A percentile compares a stretch with the other conserved stretches of the same genome.
Conservation (phyloP, 2,113 vertebrate genomes). For the Hippocampus comes region DNA sequence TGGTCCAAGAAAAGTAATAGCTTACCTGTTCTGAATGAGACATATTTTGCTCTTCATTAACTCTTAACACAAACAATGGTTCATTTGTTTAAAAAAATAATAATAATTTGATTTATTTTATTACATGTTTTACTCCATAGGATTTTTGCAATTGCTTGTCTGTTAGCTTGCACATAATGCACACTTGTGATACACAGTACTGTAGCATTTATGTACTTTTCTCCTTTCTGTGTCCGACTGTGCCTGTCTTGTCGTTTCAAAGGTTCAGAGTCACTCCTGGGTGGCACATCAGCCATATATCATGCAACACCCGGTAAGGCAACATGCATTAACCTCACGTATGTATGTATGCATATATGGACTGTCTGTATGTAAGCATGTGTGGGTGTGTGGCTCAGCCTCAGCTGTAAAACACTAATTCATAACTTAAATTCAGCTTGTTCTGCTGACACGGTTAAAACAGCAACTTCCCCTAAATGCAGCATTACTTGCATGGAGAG, state of each 20-base stretch:
- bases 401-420: constrained; percentile 30
- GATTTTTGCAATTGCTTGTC: background rate
- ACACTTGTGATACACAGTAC: background rate
- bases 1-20: no score
- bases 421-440: constrained; percentile 34
- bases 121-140: no score
- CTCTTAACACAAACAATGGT: no score
- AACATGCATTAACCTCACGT: background rate
- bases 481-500: constrained; percentile 2
- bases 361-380: constrained; percentile 39
- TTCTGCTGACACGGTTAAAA: constrained; percentile 47
- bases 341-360: background rate
- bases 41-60: no score
- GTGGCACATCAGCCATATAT: constrained; percentile 97
- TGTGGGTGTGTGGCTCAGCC: constrained; percentile 43
- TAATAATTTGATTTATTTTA: no score
- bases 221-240: constrained; percentile 14
- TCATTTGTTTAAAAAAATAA: no score
- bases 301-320: constrained; percentile 97
- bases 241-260: constrained; percentile 8
- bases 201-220: background rate
- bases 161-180: background rate
- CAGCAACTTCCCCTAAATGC: constrained; percentile 37
- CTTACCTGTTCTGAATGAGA: no score
- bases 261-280: constrained; percentile 98